A percentile compares a stretch with the other conserved stretches of the same genome.
phyloP scores from a whole-genome alignment of 2,113 vertebrate genomes.

The Erinaceus europaeus region DNA sequence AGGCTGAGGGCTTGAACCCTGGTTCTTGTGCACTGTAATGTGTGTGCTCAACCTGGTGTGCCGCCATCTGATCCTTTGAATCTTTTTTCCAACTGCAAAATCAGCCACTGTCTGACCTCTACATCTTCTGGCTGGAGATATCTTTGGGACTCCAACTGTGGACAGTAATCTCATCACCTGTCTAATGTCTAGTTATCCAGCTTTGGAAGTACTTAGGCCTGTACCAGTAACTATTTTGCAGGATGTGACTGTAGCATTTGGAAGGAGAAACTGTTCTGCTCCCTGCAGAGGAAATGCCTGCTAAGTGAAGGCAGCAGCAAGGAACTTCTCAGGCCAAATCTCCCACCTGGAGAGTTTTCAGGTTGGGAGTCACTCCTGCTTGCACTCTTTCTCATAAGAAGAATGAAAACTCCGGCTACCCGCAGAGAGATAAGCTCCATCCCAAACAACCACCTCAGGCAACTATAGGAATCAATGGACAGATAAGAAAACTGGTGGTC shows the following conservation, averaged over 20 bases:
- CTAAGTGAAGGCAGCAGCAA: not conserved
- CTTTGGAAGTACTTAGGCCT: not conserved
- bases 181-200: not conserved
- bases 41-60: no score
- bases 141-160: not conserved
- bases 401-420: not conserved
- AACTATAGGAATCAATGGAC: no score
- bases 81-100: not conserved
- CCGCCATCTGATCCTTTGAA: no score
- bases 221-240: not conserved
- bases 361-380: not conserved
- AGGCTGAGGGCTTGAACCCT: no score
- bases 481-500: no score
- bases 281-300: not conserved
- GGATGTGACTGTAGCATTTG: not conserved
- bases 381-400: not conserved
- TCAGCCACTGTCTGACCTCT: not conserved
- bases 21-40: no score
- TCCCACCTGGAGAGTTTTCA: not conserved
- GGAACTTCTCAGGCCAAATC: not conserved
- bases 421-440: not conserved
- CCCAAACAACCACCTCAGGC: not conserved
- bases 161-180: not conserved
- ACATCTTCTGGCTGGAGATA: not conserved
- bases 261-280: not conserved